Conservation (phyloP, 2,113 vertebrate species). For the Ranitomeya imitator region DNA sequence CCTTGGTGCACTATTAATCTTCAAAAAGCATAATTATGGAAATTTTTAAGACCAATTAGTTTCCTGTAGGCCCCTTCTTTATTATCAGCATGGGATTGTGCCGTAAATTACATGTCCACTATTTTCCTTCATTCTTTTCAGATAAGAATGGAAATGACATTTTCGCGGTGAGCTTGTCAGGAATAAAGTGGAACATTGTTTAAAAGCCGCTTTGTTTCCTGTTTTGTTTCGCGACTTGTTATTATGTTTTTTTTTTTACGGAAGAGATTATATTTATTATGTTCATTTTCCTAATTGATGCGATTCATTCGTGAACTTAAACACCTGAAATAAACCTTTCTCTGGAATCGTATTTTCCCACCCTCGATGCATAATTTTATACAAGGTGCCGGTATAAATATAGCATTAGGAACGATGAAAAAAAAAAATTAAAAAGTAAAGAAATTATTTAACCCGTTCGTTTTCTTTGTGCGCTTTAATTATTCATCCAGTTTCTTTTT, state of each 20-base stretch:
- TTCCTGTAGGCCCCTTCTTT: slow-evolving; percentile 49
- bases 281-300: slow-evolving; percentile 36
- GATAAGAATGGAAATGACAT: slow-evolving; percentile 57
- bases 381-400: neutral
- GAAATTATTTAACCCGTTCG: too few relatives aligned
- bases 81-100: slow-evolving; percentile 54
- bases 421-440: too few relatives aligned
- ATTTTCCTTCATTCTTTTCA: slow-evolving; percentile 42
- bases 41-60: slow-evolving; percentile 57
- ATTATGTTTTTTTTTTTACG: slow-evolving; percentile 18
- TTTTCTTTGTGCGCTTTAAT: too few relatives aligned
- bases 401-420: neutral
- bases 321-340: slow-evolving; percentile 35
- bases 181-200: slow-evolving; percentile 43
- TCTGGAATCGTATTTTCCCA: neutral
- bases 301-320: slow-evolving; percentile 30
- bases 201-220: slow-evolving; percentile 29
- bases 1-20: slow-evolving; percentile 54
- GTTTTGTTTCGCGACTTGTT: slow-evolving; percentile 41
- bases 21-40: slow-evolving; percentile 58
- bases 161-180: slow-evolving; percentile 28
- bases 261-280: slow-evolving; percentile 25
- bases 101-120: slow-evolving; percentile 53
- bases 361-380: neutral
- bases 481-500: too few relatives aligned